Evolutionary conservation across 2,113 vertebrate genomes (phyloP), one percentile per base, ranked within the genome.

Genomic region (Xerus inauris): DNA sequence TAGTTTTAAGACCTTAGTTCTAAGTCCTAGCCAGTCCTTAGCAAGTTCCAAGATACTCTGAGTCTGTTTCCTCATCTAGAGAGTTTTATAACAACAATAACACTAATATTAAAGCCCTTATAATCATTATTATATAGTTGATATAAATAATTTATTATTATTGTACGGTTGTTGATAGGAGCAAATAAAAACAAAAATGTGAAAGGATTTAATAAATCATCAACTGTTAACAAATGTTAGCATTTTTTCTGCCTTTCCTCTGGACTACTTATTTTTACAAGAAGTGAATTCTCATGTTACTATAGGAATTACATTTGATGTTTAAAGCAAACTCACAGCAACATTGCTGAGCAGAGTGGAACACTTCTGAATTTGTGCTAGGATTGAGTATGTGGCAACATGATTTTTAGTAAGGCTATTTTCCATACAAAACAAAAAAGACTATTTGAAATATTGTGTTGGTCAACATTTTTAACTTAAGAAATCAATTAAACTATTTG

Each of bases 261-360:
- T 40, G 45, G 96, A 92, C 20, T 84, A 73, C n/a, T 90, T 93
- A 91, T 51, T 94, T 89, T 90, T 91, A 89, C 22, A 90, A 87
- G 65, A 92, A 77, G 84, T 87, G 32, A 82, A 76, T 90, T 79
- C 26, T 82, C 26, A n/a, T 47, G 26, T 86, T 77, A 86, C 6
- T 49, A 5, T 4, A 93, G 57, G 35, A 94, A 93, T 94, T 76
- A 79, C 30, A 92, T 10, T 81, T 79, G 42, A 42, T 72, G n/a
- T 76, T 83, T 85, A 82, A 73, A 49, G 24, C 49, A 67, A 96
- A 91, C 40, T 79, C 73, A 89, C 84, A 72, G 64, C 9, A 69
- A 86, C 51, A 57, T 42, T 67, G 91, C 57, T 94, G 51, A 73
- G 49, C 20, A 89, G n/a, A 69, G 49, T 28, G 38, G 17, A 95